These are phyloP conservation scores for Gnathonemus echidnorhynchus DNA, from an alignment of 2,113 vertebrate species.

Conservation along the genomic window DNA sequence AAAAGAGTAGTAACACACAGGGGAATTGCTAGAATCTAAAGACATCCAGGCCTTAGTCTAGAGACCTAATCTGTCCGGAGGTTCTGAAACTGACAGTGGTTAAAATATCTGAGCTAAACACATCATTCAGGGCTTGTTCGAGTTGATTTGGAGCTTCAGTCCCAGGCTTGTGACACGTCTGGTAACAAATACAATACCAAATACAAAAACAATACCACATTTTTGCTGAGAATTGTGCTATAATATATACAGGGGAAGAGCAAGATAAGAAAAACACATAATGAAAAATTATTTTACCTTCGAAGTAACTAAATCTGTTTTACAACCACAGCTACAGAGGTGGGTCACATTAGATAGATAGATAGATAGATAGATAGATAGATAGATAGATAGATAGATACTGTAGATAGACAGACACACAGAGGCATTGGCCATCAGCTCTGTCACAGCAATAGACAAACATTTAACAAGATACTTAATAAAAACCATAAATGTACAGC, in stretches of 20 bases:
- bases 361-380: too few relatives aligned
- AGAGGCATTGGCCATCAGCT: too few relatives aligned
- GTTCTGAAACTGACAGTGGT: neutral
- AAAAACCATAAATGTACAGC: too few relatives aligned
- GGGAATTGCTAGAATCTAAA: neutral
- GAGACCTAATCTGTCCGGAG: neutral
- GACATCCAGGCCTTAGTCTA: neutral
- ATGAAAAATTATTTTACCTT: neutral
- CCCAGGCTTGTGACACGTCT: neutral
- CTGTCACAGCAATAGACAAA: too few relatives aligned
- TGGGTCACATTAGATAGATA: neutral
- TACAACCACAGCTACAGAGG: neutral
- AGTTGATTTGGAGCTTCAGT: neutral
- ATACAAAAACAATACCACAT: neutral
- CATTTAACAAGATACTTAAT: too few relatives aligned
- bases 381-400: too few relatives aligned
- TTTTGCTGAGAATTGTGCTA: too few relatives aligned
- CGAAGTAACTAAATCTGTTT: neutral
- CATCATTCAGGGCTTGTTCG: neutral
- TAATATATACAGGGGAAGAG: neutral
- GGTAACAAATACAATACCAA: neutral
- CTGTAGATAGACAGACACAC: too few relatives aligned
- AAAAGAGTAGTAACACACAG: neutral
- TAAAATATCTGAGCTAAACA: neutral
- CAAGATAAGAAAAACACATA: neutral